Base-by-base conservation (phyloP, 2,888 invertebrate species). In the Bombylius major region DNA sequence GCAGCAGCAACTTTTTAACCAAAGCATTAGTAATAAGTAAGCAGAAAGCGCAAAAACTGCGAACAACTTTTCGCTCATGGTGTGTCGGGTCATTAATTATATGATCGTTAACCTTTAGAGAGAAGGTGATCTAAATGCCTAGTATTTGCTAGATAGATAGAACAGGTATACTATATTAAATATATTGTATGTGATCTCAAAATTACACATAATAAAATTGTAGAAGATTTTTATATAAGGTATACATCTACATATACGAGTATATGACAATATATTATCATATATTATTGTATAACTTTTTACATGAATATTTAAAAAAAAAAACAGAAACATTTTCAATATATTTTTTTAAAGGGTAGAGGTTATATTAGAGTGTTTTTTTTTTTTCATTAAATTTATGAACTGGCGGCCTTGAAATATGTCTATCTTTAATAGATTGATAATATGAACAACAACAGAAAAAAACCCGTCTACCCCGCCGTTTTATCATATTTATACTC, bases 41-140 rank as follows among this genome's bases (percentile, higher is more conserved):
- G 1, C 45, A 14, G 45, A 36, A 14, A 31, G 47, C 50, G 47
- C 36, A 50, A 55, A 34, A 50, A 51, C 50, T 39, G 50, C 47
- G 31, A 50, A 50, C 46, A 47, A 50, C 50, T 50, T 50, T 54
- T 55, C 57, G 59, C 56, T 58, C 59, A 60, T 56, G 59, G 59
- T 61, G 60, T 61, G 63, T 63, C 61, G 59, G 62, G 62, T 63
- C 62, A 63, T 62, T 63, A 63, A 62, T 63, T 63, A 63, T 63
- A 57, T 63, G 63, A 63, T 62, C 63, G 63, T 62, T 62, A 62
- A 62, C 62, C 61, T 59, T 56, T 52, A 42, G 12, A 34, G 50
- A 51, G 54, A 56, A 56, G 56, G 57, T 50, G 47, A 53, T 56
- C 58, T 48, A 50, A 55, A 57, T 58, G 50, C 52, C 54, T 49